Conservation (phyloP, 2,888 invertebrate species). For the Meta bourneti region DNA sequence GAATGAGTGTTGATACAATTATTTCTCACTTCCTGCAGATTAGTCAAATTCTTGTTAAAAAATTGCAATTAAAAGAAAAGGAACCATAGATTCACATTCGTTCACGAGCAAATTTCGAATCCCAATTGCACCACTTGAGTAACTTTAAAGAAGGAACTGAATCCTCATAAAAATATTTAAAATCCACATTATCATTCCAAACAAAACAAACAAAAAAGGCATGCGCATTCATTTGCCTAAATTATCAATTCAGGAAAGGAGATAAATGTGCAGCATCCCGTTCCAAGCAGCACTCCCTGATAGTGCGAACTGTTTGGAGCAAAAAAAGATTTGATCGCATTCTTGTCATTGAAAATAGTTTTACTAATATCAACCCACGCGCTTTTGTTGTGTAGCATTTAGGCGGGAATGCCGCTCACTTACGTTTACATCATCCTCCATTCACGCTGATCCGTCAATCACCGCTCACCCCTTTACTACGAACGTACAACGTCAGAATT, state of each 20-base stretch:
- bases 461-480: conserved; percentile 61
- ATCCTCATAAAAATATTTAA: neutral
- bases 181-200: neutral
- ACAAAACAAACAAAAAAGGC: neutral
- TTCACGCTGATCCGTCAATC: conserved; percentile 66
- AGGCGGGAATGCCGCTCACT: conserved; percentile 75
- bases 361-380: conserved; percentile 69
- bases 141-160: neutral
- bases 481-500: conserved; percentile 47
- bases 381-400: conserved; percentile 76
- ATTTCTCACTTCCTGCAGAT: too few species aligned
- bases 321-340: conserved; percentile 31
- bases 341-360: conserved; percentile 65
- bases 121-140: neutral
- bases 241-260: neutral
- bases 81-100: neutral
- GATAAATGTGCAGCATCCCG: neutral
- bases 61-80: neutral
- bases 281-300: neutral
- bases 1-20: too few species aligned
- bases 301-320: neutral
- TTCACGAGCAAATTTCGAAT: neutral
- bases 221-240: neutral
- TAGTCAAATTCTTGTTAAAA: too few species aligned
- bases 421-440: conserved; percentile 74